Evolutionary conservation across 2,113 vertebrate species (phyloP).

Genomic region (Mus pahari): DNA sequence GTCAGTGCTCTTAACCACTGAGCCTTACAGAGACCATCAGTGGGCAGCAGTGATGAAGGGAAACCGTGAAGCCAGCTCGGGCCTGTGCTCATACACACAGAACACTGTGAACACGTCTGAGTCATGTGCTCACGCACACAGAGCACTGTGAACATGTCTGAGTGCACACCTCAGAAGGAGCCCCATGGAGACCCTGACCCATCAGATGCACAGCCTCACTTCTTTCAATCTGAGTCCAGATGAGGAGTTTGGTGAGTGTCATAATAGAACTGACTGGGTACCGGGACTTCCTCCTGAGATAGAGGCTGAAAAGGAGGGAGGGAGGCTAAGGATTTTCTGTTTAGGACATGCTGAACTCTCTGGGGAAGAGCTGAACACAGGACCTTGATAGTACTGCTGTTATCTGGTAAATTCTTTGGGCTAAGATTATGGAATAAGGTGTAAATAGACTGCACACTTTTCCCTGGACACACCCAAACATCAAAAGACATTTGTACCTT

Average conservation of each 20-base stretch:
- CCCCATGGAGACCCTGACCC: neutral
- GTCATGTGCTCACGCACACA: neutral
- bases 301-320: neutral
- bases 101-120: fast-evolving
- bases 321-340: neutral
- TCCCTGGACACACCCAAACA: neutral
- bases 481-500: neutral
- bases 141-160: fast-evolving
- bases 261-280: neutral
- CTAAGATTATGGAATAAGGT: neutral
- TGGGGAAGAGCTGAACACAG: neutral
- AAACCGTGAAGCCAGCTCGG: neutral
- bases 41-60: neutral
- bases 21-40: neutral
- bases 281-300: neutral
- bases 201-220: neutral
- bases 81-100: neutral
- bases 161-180: fast-evolving
- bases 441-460: neutral
- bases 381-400: neutral
- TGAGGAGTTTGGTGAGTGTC: neutral
- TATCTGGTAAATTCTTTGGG: neutral
- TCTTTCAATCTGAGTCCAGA: neutral
- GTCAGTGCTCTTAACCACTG: too few species aligned
- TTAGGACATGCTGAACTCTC: fast-evolving